Base-by-base conservation (phyloP, 2,113 vertebrate genomes). In the Apteryx mantelli region DNA sequence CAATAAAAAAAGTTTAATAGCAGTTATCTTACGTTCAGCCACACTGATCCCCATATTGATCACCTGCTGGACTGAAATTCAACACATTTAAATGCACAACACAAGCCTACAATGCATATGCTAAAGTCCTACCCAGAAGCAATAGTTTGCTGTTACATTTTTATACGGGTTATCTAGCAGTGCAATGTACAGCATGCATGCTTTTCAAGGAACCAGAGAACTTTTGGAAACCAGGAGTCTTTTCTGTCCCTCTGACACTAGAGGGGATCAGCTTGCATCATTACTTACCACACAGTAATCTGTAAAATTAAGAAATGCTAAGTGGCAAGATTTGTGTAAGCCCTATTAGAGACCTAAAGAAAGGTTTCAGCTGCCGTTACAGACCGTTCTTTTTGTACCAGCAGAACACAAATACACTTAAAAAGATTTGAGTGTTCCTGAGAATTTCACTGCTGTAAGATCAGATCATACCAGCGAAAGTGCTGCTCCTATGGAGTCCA, bases 121-220 rank as follows among this genome's bases (percentile, higher is more conserved):
- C 20, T 48, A 13, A 48, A 78, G 36, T 18, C 60, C 50, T 15
- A 58, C 18, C 28, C 60, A 68, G 17, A 25, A 80, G 76, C 38
- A 86, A 24, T 28, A 83, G 38, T 34, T 70, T 65, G 34, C 15
- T 89, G 2, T 56, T 25, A 63, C 20, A 13, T 60, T 94, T 92
- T 71, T 55, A 8, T 21, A 53, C 26, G 24, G 34, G 26, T 64
- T 84, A 48, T 44, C 63, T 56, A 91, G n/a, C 53, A 92, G 26
- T 3, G 20, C 52, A 69, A 11, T 0, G 4, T 14, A 65, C 17
- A 75, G 24, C 36, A 65, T 0, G 21, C 21, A 56, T 0, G 0
- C 16, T 73, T 91, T 68, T 34, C 56, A 42, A 19, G 36, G 21
- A 80, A 60, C 24, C 1, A 5, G 30, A 32, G 48, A 84, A 82